Evolutionary conservation across 2,888 invertebrate genomes (phyloP).

Genomic region (Clusia tigrina): DNA sequence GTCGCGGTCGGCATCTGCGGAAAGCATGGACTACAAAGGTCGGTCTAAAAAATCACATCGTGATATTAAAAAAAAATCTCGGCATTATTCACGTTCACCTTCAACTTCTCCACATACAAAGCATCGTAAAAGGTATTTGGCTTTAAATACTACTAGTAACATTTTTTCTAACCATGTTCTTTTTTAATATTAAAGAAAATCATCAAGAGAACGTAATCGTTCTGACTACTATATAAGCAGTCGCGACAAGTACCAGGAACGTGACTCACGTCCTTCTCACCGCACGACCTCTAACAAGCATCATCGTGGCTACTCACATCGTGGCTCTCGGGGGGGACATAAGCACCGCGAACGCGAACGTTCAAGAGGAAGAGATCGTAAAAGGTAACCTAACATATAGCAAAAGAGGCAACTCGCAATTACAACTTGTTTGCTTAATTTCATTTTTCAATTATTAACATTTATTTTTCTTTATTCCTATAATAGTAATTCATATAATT

Average conservation of each 20-base stretch:
- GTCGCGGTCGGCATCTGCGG: slow-evolving; percentile 46
- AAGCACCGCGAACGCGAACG: slow-evolving; percentile 59
- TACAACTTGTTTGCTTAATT: no score
- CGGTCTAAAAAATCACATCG: slow-evolving; percentile 54
- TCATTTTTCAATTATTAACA: slow-evolving; percentile 18
- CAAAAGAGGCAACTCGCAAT: no score
- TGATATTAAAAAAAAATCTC: slow-evolving; percentile 59
- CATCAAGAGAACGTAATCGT: slow-evolving; percentile 52
- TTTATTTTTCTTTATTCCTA: slow-evolving; percentile 14
- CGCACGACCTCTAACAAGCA: slow-evolving; percentile 53
- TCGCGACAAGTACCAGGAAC: slow-evolving; percentile 48
- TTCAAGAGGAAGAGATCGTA: slow-evolving; percentile 58
- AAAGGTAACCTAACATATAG: slow-evolving; percentile 47
- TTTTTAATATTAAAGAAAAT: slow-evolving; percentile 36
- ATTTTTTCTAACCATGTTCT: neutral
- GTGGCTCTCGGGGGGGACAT: slow-evolving; percentile 49
- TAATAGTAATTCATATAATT: neutral
- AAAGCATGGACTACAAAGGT: slow-evolving; percentile 34
- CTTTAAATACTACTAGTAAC: no score
- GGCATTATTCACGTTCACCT: slow-evolving; percentile 61
- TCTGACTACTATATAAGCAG: slow-evolving; percentile 53
- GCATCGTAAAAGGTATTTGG: slow-evolving; percentile 63
- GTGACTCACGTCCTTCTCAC: slow-evolving; percentile 34
- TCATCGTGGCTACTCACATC: slow-evolving; percentile 55
- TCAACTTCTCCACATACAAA: slow-evolving; percentile 63